Evolutionary conservation across 2,113 vertebrate genomes (phyloP).

Genomic region (Nothocercus julius): DNA sequence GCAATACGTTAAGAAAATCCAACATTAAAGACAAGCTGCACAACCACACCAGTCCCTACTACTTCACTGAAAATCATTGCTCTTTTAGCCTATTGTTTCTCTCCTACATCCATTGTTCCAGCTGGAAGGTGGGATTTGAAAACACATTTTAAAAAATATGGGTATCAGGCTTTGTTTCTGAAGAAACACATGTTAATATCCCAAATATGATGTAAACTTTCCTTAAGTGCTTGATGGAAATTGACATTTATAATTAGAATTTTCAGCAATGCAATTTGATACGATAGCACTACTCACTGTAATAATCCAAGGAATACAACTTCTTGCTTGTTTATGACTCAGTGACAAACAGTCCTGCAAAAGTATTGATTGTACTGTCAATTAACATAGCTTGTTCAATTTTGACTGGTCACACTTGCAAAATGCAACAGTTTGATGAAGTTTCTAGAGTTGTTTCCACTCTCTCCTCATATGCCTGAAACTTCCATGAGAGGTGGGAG

Average conservation of each 20-base stretch:
- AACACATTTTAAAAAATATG: not conserved
- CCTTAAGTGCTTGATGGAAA: not conserved
- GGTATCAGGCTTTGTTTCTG: not conserved
- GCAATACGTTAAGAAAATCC: constrained; percentile 7
- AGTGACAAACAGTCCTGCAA: constrained; percentile 17
- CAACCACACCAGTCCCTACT: not conserved
- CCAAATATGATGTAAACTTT: constrained; percentile 10
- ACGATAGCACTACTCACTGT: not conserved
- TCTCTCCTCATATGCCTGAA: constrained; percentile 32
- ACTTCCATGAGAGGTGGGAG: constrained; percentile 1
- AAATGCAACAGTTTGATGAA: constrained; percentile 31
- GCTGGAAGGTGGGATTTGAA: not conserved
- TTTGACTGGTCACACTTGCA: constrained; percentile 29
- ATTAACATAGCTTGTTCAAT: constrained; percentile 12
- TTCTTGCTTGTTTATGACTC: not conserved
- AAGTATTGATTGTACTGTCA: constrained; percentile 53
- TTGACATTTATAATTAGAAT: not conserved
- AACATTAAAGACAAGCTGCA: not conserved
- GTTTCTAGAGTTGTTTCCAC: constrained; percentile 3
- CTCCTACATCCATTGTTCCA: not conserved
- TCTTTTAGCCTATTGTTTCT: not conserved
- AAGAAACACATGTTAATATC: not conserved
- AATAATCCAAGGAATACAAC: not conserved
- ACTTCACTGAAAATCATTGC: not conserved
- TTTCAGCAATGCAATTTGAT: not conserved